Conservation (phyloP, 2,888 invertebrate genomes). For the Amblyjoppa fuscipennis region DNA sequence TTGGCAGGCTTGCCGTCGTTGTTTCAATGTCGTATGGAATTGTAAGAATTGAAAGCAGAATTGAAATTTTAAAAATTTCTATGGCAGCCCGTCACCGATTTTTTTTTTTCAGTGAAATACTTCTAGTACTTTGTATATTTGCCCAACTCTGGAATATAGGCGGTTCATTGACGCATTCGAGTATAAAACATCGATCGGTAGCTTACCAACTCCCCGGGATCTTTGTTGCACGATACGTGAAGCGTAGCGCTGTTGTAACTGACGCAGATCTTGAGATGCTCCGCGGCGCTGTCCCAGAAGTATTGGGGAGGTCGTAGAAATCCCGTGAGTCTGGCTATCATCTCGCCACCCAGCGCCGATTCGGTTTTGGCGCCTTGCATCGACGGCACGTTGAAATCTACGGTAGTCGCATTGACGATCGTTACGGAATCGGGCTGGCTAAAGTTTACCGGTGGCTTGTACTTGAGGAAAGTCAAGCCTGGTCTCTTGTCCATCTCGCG, state of each 20-base stretch:
- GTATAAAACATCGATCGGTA: not conserved
- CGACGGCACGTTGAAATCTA: constrained; percentile 91
- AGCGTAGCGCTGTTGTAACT: constrained; percentile 92
- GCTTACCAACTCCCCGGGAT: constrained; percentile 78
- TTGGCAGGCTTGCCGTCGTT: too few species aligned
- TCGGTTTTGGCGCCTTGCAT: constrained; percentile 90
- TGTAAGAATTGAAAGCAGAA: too few species aligned
- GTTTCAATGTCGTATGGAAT: too few species aligned
- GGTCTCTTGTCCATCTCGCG: constrained; percentile 92
- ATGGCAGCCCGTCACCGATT: too few species aligned
- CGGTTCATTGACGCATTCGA: not conserved
- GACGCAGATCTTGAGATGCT: constrained; percentile 91
- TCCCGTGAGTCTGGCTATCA: constrained; percentile 92
- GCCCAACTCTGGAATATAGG: too few species aligned
- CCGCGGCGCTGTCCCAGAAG: constrained; percentile 89
- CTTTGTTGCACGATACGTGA: constrained; percentile 79
- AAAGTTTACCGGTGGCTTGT: constrained; percentile 94
- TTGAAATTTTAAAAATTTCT: too few species aligned
- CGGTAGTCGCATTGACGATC: constrained; percentile 94
- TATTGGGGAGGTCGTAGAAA: constrained; percentile 92
- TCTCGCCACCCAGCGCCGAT: constrained; percentile 90
- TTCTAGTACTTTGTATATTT: too few species aligned
- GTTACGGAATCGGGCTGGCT: constrained; percentile 95
- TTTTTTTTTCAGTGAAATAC: too few species aligned
- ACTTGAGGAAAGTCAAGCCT: constrained; percentile 95